Evolutionary conservation across 2,888 invertebrate species (phyloP).

Genomic region (Thumatha senex): DNA sequence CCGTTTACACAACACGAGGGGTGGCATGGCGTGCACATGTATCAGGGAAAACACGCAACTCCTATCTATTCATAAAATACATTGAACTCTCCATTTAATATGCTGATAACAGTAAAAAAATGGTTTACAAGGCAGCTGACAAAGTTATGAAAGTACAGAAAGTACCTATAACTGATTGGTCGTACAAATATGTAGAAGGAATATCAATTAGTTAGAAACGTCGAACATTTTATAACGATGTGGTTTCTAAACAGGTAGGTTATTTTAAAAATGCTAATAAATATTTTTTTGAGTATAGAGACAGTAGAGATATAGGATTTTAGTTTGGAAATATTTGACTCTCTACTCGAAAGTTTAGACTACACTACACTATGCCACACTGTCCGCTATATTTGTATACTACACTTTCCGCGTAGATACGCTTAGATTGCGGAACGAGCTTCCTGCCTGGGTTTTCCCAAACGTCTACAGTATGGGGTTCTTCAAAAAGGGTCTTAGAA

Average conservation of each 20-base stretch:
- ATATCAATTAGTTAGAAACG: not conserved
- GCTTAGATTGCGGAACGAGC: too few relatives aligned
- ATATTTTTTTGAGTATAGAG: too few relatives aligned
- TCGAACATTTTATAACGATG: not conserved
- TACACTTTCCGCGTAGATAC: too few relatives aligned
- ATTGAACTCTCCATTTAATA: not conserved
- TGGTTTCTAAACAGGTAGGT: too few relatives aligned
- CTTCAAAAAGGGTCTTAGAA: too few relatives aligned
- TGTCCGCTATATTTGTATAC: too few relatives aligned
- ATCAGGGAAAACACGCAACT: slow-evolving; percentile 22
- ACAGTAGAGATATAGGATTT: too few relatives aligned
- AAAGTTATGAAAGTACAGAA: not conserved
- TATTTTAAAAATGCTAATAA: slow-evolving; percentile 18
- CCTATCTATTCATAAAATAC: not conserved
- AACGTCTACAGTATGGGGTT: too few relatives aligned
- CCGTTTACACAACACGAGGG: slow-evolving; percentile 28
- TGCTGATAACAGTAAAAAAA: not conserved
- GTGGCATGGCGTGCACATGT: slow-evolving; percentile 15
- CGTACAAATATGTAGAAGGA: not conserved
- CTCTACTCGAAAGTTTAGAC: too few relatives aligned
- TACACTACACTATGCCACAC: too few relatives aligned
- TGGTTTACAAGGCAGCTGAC: not conserved
- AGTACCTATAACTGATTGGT: not conserved
- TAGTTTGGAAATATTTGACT: too few relatives aligned
- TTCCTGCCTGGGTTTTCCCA: too few relatives aligned